phyloP scores from a whole-genome alignment of 2,888 invertebrate genomes.

The Philopedon plagiatum region DNA sequence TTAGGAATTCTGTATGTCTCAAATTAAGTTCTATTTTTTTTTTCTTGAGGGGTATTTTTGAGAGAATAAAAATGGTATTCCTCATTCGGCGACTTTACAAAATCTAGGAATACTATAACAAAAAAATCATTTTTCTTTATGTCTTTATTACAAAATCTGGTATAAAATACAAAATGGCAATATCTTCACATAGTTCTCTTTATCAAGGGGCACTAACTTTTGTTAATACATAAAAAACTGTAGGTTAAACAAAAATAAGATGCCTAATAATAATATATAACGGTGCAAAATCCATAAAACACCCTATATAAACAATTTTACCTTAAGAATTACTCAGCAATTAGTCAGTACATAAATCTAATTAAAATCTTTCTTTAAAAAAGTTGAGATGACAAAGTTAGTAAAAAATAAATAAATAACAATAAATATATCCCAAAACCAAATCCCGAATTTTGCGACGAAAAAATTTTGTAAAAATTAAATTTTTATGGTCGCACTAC shows the following conservation, averaged over 20 bases:
- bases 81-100: no score
- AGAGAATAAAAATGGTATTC: no score
- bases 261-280: no score
- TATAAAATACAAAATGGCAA: conserved; percentile 14
- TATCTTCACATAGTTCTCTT: conserved; percentile 5
- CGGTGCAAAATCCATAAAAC: no score
- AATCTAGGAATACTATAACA: background rate
- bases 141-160: background rate
- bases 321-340: background rate
- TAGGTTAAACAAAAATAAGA: no score
- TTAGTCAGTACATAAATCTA: background rate
- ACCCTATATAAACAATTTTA: background rate
- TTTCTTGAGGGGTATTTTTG: no score
- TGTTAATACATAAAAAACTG: background rate
- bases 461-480: background rate
- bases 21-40: no score
- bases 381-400: background rate
- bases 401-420: background rate
- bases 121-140: background rate
- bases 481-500: background rate
- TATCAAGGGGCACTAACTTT: background rate
- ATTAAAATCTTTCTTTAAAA: background rate
- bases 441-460: conserved; percentile 4
- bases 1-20: no score
- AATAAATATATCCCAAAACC: conserved; percentile 6